Evolutionary conservation across 2,888 invertebrate species (phyloP).

Genomic region (Cantharis lateralis): DNA sequence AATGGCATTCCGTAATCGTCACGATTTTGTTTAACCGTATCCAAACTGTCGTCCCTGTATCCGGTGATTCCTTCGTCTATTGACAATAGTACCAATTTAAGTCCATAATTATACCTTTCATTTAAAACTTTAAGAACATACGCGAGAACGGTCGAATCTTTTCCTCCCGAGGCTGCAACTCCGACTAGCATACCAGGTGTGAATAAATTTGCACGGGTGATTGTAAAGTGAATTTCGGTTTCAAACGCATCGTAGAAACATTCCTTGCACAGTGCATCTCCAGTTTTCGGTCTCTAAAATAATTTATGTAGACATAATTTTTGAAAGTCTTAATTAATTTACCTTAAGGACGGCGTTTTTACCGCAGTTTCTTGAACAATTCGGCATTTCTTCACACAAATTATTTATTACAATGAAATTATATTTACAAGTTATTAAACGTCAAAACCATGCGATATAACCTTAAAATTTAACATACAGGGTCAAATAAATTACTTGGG

Average conservation of each 20-base stretch:
- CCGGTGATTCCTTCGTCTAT: constrained; percentile 99
- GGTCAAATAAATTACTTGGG: background rate
- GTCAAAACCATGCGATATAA: background rate
- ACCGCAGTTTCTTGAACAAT: constrained; percentile 74
- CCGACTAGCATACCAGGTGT: constrained; percentile 84
- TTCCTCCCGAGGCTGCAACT: constrained; percentile 91
- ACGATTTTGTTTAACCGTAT: constrained; percentile 93
- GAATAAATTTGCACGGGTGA: constrained; percentile 80
- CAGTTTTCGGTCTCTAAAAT: constrained; percentile 85
- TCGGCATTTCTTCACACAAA: constrained; percentile 65
- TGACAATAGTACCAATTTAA: constrained; percentile 88
- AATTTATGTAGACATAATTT: constrained; percentile 40
- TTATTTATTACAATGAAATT: constrained; percentile 27
- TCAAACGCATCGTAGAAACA: constrained; percentile 95
- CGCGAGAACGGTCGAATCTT: constrained; percentile 97
- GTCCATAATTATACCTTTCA: constrained; percentile 85
- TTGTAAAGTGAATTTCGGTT: constrained; percentile 92
- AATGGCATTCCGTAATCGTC: constrained; percentile 92
- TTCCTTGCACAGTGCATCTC: constrained; percentile 89
- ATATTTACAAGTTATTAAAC: background rate
- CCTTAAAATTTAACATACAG: background rate
- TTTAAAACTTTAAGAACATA: constrained; percentile 91
- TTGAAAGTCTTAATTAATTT: background rate
- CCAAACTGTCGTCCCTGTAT: constrained; percentile 93
- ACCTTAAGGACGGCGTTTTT: constrained; percentile 79